Percentiles rank a stretch among this genome's conserved stretches.
Evolutionary conservation across 2,113 vertebrate species (phyloP).

Genomic region (Canis aureus): DNA sequence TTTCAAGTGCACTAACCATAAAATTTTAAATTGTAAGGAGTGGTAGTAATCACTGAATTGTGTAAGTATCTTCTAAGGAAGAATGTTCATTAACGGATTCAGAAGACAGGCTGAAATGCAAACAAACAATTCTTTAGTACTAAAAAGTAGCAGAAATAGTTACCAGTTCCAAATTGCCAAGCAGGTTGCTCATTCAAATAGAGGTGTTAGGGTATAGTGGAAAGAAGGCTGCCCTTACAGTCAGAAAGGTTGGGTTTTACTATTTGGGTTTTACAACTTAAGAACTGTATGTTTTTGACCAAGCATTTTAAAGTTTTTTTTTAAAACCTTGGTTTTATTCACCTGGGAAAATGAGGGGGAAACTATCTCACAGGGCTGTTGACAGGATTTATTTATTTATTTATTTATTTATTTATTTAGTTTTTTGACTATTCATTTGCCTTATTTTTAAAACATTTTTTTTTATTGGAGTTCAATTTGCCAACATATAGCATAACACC

Average conservation of each 20-base stretch:
- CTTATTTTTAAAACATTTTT: no score
- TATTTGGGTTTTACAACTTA: background rate
- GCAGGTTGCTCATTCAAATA: background rate
- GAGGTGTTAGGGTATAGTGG: background rate
- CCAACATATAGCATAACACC: no score
- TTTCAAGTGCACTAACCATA: constrained; percentile 43
- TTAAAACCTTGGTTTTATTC: background rate
- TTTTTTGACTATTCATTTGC: no score
- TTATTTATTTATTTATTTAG: no score
- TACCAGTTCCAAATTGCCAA: background rate
- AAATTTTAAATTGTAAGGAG: constrained; percentile 47
- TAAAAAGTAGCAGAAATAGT: constrained; percentile 26
- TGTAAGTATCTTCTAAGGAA: constrained; percentile 28
- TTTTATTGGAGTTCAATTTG: no score
- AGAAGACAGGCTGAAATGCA: background rate
- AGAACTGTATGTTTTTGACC: background rate
- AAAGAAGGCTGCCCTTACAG: background rate
- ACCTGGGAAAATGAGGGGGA: background rate
- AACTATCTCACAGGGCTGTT: background rate
- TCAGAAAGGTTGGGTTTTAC: background rate
- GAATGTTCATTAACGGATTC: background rate
- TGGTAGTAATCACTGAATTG: background rate
- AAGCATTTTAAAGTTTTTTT: background rate
- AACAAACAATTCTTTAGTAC: constrained; percentile 33
- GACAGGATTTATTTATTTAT: background rate